A percentile compares a stretch with the other conserved stretches of the same genome.
These are phyloP conservation scores for Ciconia maguari DNA, from an alignment of 2,113 vertebrate species.

Conservation along the genomic window DNA sequence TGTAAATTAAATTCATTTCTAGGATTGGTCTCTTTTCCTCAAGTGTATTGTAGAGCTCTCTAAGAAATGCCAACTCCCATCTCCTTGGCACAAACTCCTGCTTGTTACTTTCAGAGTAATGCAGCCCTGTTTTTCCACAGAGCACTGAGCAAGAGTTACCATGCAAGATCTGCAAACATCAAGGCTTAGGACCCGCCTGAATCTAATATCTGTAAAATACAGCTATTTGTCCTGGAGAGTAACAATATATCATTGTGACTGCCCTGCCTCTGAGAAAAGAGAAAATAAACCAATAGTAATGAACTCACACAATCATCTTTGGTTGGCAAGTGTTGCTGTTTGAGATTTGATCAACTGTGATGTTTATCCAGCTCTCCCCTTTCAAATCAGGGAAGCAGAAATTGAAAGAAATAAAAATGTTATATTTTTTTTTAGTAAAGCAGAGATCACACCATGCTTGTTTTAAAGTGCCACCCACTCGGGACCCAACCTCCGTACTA, in stretches of 20 bases:
- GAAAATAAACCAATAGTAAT: neutral
- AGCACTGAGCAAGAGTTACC: neutral
- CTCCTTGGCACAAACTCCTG: neutral
- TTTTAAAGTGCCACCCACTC: neutral
- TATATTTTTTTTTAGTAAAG: neutral
- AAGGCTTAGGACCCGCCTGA: neutral
- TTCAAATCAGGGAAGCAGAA: neutral
- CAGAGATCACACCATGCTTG: neutral
- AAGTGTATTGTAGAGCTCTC: neutral
- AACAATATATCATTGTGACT: conserved; percentile 7
- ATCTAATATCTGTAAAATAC: conserved; percentile 35
- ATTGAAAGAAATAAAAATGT: neutral
- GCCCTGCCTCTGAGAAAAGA: conserved; percentile 18
- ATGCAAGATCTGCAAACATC: neutral
- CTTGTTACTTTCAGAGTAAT: neutral
- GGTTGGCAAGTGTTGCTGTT: conserved; percentile 45
- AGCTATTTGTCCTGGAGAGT: conserved; percentile 28
- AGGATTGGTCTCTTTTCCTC: neutral
- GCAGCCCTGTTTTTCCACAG: neutral
- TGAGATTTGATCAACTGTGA: conserved; percentile 55
- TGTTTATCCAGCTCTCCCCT: conserved; percentile 50
- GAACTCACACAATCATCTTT: conserved; percentile 48
- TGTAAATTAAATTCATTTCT: neutral
- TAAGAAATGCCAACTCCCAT: conserved; percentile 23
- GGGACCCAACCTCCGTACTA: neutral